Evolutionary conservation across 1,140 invertebrate genomes (phyloP), one percentile per base, ranked within the genome.

Genomic region (Pseudomyrmex gracilis): DNA sequence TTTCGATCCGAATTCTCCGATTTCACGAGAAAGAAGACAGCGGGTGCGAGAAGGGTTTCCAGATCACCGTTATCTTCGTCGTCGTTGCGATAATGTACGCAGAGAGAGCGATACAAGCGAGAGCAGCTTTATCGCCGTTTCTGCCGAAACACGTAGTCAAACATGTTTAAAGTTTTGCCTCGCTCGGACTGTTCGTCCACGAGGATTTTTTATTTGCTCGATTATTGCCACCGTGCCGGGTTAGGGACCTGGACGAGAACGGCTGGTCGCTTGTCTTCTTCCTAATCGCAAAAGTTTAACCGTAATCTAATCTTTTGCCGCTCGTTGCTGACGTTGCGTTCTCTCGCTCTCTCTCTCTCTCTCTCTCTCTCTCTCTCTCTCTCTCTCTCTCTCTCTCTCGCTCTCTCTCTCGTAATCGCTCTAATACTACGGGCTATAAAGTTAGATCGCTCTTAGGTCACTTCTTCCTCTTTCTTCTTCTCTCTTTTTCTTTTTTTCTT

Each of bases 81-180:
- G 47, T 20, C 34, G 66, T 49, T 20, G 34, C 67, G 55, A 82
- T 80, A 82, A 82, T 67, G 53, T 66, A 57, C n/a, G 60, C 84
- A 63, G 82, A 83, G 84, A 45, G 47, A 66, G 63, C 51, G 53
- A 60, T 51, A 47, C 58, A 47, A 55, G 61, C 51, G 77, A 53
- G 20, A 43, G 70, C 57, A 53, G 76, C 68, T 86, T 80, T 70
- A 80, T 80, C 66, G 66, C 22, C 76, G 15, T 80, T 70, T 80
- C 53, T 64, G 66, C 53, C 76, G 43, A 70, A 80, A 80, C 76
- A 80, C 55, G 53, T 60, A 60, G 53, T 49, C 76, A 58, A 70
- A 68, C 20, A 53, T 70, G 53, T 70, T 70, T 60, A 60, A 80
- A 43, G 47, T 80, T 58, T 70, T 67, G 43, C 53, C 17, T 20